Conservation (phyloP, 2,888 invertebrate genomes). For the Exephanes ischioxanthus region DNA sequence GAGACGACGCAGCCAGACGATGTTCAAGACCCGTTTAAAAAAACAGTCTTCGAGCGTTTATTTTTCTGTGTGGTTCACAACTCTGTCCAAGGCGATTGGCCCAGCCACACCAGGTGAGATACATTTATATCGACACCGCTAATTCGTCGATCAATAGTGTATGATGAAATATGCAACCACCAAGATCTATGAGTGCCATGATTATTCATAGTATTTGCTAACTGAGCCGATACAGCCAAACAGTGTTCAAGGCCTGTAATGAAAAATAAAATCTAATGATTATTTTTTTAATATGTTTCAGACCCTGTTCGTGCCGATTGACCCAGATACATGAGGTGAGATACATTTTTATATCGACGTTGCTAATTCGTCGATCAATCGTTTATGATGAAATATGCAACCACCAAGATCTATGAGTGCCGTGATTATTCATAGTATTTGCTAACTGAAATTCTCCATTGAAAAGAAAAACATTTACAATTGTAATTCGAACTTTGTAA, state of each 20-base stretch:
- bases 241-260: neutral
- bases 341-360: conserved; percentile 64
- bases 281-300: conserved; percentile 41
- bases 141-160: neutral
- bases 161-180: conserved; percentile 72
- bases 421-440: conserved; percentile 74
- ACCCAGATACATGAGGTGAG: conserved; percentile 26
- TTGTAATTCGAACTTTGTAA: neutral
- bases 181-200: conserved; percentile 75
- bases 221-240: conserved; percentile 49
- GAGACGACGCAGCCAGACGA: conserved; percentile 26
- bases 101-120: conserved; percentile 17
- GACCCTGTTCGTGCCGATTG: neutral
- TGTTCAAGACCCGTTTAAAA: neutral
- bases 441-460: conserved; percentile 71
- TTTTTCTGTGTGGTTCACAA: conserved; percentile 41
- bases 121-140: conserved; percentile 63
- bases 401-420: conserved; percentile 76
- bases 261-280: neutral
- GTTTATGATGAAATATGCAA: conserved; percentile 69
- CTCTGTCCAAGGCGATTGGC: neutral
- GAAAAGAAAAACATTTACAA: neutral
- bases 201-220: conserved; percentile 74
- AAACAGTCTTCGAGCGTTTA: neutral
- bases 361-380: neutral